Percentiles rank a stretch among this genome's conserved stretches.
phyloP scores from a whole-genome alignment of 2,113 vertebrate genomes.

The Orycteropus afer region DNA sequence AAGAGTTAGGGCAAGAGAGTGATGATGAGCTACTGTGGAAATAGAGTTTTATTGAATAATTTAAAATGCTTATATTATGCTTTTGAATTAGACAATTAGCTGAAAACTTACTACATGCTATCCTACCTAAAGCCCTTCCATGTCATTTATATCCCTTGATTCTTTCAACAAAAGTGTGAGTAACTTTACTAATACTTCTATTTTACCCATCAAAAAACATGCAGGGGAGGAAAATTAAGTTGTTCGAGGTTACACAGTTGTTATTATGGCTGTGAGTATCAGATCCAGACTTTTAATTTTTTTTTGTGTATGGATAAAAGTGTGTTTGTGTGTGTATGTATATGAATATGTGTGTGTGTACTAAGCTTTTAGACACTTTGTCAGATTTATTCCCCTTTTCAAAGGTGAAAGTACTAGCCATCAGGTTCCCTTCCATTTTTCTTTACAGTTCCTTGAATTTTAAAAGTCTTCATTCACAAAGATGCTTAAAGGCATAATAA shows the following conservation, averaged over 20 bases:
- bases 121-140: not conserved
- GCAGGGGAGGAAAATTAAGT: not conserved
- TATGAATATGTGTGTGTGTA: not conserved
- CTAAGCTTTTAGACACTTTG: not conserved
- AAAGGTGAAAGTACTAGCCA: not conserved
- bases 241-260: not conserved
- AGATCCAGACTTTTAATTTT: not conserved
- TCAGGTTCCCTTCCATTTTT: not conserved
- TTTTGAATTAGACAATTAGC: not conserved
- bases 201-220: not conserved
- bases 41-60: not conserved
- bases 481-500: not conserved
- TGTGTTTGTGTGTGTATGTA: not conserved
- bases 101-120: not conserved
- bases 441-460: not conserved
- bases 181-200: not conserved
- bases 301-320: not conserved
- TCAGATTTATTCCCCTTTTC: not conserved
- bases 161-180: not conserved
- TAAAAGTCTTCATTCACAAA: not conserved
- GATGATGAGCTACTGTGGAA: not conserved
- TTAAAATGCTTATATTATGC: not conserved
- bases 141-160: not conserved
- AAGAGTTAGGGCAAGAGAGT: not conserved
- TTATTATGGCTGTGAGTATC: not conserved